Conservation (phyloP, 2,888 invertebrate genomes). For the Limnephilus auricula region DNA sequence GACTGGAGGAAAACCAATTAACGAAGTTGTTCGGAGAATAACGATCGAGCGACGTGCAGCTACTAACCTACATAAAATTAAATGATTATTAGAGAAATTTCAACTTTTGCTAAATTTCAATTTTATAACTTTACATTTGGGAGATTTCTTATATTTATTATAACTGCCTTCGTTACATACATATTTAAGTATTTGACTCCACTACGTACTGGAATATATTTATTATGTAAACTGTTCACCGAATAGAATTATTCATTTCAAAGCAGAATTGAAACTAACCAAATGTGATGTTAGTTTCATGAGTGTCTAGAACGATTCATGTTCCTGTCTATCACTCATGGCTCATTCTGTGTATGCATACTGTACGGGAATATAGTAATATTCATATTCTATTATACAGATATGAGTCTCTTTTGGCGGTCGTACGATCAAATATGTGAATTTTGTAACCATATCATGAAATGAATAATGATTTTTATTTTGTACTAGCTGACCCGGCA, state of each 20-base stretch:
- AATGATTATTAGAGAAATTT: background rate
- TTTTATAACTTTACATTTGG: too few species aligned
- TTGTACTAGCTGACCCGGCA: too few species aligned
- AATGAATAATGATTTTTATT: too few species aligned
- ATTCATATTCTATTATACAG: background rate
- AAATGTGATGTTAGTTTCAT: background rate
- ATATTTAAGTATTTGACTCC: background rate
- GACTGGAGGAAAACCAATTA: conserved; percentile 57
- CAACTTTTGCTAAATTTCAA: background rate
- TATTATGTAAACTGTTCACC: background rate
- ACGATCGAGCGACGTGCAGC: conserved; percentile 32
- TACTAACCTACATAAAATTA: conserved; percentile 12
- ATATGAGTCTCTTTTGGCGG: background rate
- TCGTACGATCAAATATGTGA: background rate
- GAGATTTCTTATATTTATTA: too few species aligned
- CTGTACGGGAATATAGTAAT: background rate
- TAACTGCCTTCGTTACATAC: background rate
- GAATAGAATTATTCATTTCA: background rate
- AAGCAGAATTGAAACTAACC: background rate
- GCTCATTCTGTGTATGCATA: background rate
- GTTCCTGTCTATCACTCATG: background rate
- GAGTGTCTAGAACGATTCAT: background rate
- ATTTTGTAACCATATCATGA: too few species aligned
- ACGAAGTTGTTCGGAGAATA: conserved; percentile 47
- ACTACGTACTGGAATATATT: background rate